Base-by-base conservation (phyloP, 2,113 vertebrate species). In the Hipposideros armiger region DNA sequence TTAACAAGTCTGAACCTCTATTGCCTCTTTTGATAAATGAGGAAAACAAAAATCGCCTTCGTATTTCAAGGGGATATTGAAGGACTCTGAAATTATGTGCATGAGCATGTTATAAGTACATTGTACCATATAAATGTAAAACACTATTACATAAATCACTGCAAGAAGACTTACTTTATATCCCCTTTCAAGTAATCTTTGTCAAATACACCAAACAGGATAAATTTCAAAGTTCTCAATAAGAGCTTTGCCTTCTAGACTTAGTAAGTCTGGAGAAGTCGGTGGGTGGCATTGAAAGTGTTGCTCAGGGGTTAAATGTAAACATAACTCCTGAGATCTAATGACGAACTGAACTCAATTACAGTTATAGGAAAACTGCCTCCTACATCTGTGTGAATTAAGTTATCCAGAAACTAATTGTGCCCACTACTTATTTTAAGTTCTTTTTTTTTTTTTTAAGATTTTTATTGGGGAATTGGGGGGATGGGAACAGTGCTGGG, bases 231-330 rank as follows among this genome's bases (percentile, higher is more conserved):
- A 95, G 70, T 73, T 94, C n/a, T 77, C 50, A 58, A 62, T 11
- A 70, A 76, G 77, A n/a, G 32, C 14, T 91, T 97, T 95, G 47
- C 70, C 83, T 69, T 67, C 78, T 89, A 80, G 36, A 80, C 26
- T 91, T 36, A 26, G 14, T 69, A 83, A 90, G 70, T 67, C 52
- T 90, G 64, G 60, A 70, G 52, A 86, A 70, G 69, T 69, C 7
- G 15, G 22, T 91, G 45, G 32, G 22, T 91, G 45, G 32, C 76
- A 32, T 66, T 87, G 40, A 74, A 96, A 76, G 70, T 84, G 13
- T 84, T 92, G 83, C 87, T 81, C 90, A 52, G 4, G 40, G 50
- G 78, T 93, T 93, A 96, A 95, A 95, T 93, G 95, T 91, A 93
- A 80, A 78, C 94, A 60, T 52, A 91, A 83, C 80, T 58, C 70